Base-by-base conservation (phyloP, 2,888 invertebrate genomes). In the Automeris io region DNA sequence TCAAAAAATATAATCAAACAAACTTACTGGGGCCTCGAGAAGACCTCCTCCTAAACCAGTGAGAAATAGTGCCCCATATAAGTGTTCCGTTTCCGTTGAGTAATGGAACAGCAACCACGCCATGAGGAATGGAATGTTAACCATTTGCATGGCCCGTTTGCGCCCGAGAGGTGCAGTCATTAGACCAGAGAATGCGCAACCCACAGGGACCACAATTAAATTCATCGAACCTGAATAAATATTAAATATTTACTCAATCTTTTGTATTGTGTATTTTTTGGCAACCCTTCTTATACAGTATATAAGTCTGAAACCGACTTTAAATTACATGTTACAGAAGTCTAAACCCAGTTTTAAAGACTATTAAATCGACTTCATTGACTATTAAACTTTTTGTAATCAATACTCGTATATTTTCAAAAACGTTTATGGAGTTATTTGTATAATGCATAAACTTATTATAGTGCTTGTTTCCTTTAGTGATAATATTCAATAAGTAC, bases 41-140 rank as follows among this genome's bases (percentile, higher is more conserved):
- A 95, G 75, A 37, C 95, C 95, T 38, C 95, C 95, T 4, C 91
- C 90, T 18, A 94, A 59, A 1, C 95, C 95, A 3, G 93, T 91
- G 41, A 95, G 73, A 46, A 90, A 88, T 24, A 94, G 75, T 1
- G 93, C 93, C 1, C 88, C 70, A 61, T 94, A 94, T 19, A 95
- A 81, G 62, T 92, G 91, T 44, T 81, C 80, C 0, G 91, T 87
- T 39, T 74, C 80, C 6, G 74, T 87, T 0, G 94, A 85, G 60
- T 90, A 93, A 62, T 92, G 83, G 59, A 93, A 92, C 12, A 94
- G 57, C 11, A 94, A 49, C 94, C 94, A 95, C 4, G 94, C 92
- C 33, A 88, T 68, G 54, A 93, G 75, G 63, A 95, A 93, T 0
- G 95, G 95, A 32, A 92, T 52, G 65, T 92, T 93, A 13, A 92